These are phyloP conservation scores for Periophthalmus modestus DNA, from an alignment of 2,113 vertebrate species.

Conservation along the genomic window DNA sequence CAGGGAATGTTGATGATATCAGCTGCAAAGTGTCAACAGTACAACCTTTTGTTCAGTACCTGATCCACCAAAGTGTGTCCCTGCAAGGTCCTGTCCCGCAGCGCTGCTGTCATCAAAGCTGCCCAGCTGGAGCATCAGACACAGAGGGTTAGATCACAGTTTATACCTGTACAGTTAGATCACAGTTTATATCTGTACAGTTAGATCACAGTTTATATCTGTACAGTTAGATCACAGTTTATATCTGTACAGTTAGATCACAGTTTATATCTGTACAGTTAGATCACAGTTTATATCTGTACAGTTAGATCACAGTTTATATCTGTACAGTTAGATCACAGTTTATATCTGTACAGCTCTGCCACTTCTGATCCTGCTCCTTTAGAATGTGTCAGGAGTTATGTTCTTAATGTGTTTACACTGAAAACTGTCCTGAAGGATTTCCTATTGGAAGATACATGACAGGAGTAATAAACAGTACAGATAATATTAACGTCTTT, in stretches of 20 bases:
- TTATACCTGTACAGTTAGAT: neutral
- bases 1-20: too few relatives aligned
- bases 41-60: neutral
- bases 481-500: too few relatives aligned
- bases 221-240: neutral
- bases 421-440: neutral
- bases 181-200: too few relatives aligned
- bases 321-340: neutral
- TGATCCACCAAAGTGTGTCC: constrained; percentile 55
- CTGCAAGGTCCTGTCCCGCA: constrained; percentile 31
- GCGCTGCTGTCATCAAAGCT: constrained; percentile 67
- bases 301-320: neutral
- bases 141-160: neutral
- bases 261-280: too few relatives aligned
- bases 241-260: too few relatives aligned
- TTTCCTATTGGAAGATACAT: neutral
- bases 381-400: neutral
- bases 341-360: neutral
- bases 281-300: neutral
- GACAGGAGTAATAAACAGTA: too few relatives aligned
- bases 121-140: constrained; percentile 54
- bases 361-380: too few relatives aligned
- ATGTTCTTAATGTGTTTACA: neutral
- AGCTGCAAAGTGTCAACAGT: too few relatives aligned
- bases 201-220: neutral